A percentile compares a stretch with the other conserved stretches of the same genome.
Evolutionary conservation across 2,888 invertebrate species (phyloP).

Genomic region (Eutolmus rufibarbis): DNA sequence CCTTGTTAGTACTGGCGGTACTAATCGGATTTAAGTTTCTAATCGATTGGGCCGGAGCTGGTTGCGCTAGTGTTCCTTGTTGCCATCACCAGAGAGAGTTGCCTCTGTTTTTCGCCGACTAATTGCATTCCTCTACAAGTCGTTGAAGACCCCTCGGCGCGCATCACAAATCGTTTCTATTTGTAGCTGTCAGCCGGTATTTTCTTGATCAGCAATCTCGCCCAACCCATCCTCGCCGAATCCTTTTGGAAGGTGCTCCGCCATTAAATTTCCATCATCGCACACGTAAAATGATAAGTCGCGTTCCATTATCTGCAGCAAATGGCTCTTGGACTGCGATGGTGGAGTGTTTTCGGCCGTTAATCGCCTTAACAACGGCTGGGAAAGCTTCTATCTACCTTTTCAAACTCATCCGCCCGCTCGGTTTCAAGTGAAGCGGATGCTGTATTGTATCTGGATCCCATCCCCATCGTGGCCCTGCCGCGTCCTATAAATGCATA

Average conservation of each 20-base stretch:
- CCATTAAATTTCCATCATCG: conserved; percentile 35
- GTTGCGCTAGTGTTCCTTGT: not conserved
- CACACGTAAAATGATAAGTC: conserved; percentile 38
- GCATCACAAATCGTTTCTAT: not conserved
- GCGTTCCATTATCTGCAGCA: conserved; percentile 25
- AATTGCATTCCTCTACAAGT: conserved; percentile 8
- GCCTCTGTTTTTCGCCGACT: not conserved
- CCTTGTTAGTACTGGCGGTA: not conserved
- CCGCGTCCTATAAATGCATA: conserved; percentile 6
- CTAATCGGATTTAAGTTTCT: conserved; percentile 18
- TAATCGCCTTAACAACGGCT: conserved; percentile 10
- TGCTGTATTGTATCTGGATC: not conserved
- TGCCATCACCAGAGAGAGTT: not conserved
- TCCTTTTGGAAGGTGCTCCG: not conserved
- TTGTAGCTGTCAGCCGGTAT: conserved; percentile 1
- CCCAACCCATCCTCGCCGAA: not conserved
- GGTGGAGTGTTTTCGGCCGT: conserved; percentile 18
- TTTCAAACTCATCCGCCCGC: not conserved
- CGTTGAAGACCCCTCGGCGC: not conserved
- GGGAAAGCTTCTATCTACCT: not conserved
- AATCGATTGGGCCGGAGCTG: not conserved
- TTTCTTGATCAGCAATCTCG: conserved; percentile 5
- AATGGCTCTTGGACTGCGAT: conserved; percentile 35
- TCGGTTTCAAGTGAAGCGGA: not conserved
- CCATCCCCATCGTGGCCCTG: not conserved